Evolutionary conservation across 2,113 vertebrate genomes (phyloP).

Genomic region (Struthidea cinerea): DNA sequence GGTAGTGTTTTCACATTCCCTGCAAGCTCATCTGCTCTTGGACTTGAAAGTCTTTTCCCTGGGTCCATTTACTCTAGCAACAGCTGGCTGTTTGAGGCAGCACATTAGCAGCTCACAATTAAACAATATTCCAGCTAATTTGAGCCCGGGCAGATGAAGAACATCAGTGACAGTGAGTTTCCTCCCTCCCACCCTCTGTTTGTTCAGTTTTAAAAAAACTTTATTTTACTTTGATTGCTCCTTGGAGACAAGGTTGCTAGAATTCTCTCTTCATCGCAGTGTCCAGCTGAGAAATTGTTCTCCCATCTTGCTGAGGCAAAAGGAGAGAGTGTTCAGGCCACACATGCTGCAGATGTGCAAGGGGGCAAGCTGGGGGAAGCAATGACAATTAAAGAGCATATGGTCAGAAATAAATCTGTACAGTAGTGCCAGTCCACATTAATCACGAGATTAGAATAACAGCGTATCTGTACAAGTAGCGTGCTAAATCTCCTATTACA

Average conservation of each 20-base stretch:
- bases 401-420: constrained; percentile 75
- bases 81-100: constrained; percentile 51
- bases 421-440: constrained; percentile 68
- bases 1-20: background rate
- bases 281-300: constrained; percentile 61
- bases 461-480: constrained; percentile 51
- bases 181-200: background rate
- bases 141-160: background rate
- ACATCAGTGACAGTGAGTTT: background rate
- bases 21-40: constrained; percentile 1
- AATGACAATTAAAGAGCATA: constrained; percentile 72
- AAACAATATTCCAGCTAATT: constrained; percentile 39
- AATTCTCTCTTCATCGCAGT: background rate
- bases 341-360: constrained; percentile 54
- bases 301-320: constrained; percentile 29
- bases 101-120: constrained; percentile 44
- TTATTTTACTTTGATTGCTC: constrained; percentile 43
- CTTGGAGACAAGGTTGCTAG: constrained; percentile 35
- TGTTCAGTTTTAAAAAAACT: constrained; percentile 2
- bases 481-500: constrained; percentile 61
- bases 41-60: background rate
- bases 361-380: constrained; percentile 44
- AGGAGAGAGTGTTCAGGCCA: background rate
- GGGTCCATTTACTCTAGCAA: background rate
- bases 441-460: constrained; percentile 72